Evolutionary conservation across 92 coral and sea anemone genomes (phyloP), one percentile per base, ranked within the genome.

Genomic region (Hydrozoanthus gracilis): DNA sequence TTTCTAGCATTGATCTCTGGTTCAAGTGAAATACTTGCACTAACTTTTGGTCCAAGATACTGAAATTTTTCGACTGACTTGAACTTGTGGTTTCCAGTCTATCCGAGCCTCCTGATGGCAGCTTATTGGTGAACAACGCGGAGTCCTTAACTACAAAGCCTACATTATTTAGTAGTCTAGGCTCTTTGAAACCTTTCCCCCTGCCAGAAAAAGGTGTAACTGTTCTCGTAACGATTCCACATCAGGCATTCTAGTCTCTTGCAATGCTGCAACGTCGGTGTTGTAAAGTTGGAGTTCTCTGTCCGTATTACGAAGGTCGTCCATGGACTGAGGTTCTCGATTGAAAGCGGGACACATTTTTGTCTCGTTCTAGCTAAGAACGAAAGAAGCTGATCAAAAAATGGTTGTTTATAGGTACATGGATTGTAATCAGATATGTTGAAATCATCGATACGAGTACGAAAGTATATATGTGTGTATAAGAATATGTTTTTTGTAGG

Each of bases 141-240:
- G 65, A 80, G 88, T 87, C 87, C 83, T 77, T 91, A 20, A 87
- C 86, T 2, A 88, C 88, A 74, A 92, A 92, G 13, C 62, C 64
- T 13, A 47, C 78, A 6, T 58, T 6, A 15, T 73, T n/a, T 27
- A 0, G 60, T 4, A 73, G 15, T 9, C 78, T 7, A 7, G 54
- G 79, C 46, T 75, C 79, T 3, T 75, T 15, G 9, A 39, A 8
- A n/a, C 44, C 17, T 39, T 50, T 50, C 14, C 84, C 84, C 84
- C 71, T 79, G 51, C 73, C 72, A 79, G 72, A 79, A 79, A 50
- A 79, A 60, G 5, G 70, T 60, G 84, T 79, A 65, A 70, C 51
- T 62, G 67, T 55, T 78, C 83, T 6, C 48, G 52, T 18, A 78
- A 51, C 3, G 69, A 35, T 44, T 67, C 83, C 8, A 18, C 61